Evolutionary conservation across 2,888 invertebrate genomes (phyloP), one percentile per base, ranked within the genome.

Genomic region (Cactoblastis cactorum): DNA sequence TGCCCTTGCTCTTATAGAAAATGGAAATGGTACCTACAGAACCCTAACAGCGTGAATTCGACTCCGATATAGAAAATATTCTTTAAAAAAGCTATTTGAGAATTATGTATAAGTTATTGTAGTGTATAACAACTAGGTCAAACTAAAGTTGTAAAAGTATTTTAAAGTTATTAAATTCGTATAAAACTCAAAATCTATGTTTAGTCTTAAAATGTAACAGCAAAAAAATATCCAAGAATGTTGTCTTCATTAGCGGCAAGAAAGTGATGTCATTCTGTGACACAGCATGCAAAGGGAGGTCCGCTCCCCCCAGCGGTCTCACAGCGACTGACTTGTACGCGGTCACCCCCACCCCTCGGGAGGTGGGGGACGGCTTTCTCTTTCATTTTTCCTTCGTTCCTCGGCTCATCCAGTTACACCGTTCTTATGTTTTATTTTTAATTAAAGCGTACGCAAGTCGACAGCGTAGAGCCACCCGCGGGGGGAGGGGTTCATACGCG

Each of bases 401-500:
- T 87, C 86, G 81, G 87, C 89, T 89, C 89, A 89, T 89, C 89
- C 89, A 89, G 89, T 89, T 89, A 89, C 89, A 89, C 88, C 87
- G 88, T 89, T 89, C 89, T 89, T 89, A 89, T 89, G 89, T 89
- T 89, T 89, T 89, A 89, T 89, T 89, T 89, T 89, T 89, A 89
- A 89, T 89, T 89, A 89, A 89, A 89, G 88, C 89, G 88, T 89
- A 89, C 89, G 89, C 89, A 89, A 89, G 88, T 88, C 84, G 88
- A 75, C 83, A 80, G 86, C 83, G 86, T 86, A 86, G 86, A 85
- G 87, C 88, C 87, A 83, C 69, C 79, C 74, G 79, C 77, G 77
- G 58, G 51, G 58, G 70, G 75, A 53, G 60, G 66, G 78, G 85
- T 84, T 81, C 86, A 85, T 80, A 86, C 86, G 82, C 80, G 82